phyloP scores from a whole-genome alignment of 2,797 vertebrate species.

The Anomalospiza imberbis region DNA sequence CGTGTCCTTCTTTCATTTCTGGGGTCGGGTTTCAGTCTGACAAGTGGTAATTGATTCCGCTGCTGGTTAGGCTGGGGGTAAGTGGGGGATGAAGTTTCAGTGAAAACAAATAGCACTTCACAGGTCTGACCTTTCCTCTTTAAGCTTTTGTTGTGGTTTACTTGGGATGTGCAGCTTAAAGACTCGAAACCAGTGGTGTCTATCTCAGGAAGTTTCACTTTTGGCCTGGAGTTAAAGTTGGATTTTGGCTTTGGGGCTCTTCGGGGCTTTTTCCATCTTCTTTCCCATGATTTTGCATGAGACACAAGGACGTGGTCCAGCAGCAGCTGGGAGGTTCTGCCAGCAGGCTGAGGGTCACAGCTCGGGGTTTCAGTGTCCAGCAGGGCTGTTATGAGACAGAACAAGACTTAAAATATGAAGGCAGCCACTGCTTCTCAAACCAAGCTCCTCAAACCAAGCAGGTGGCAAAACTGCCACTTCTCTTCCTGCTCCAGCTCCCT shows the following conservation, averaged over 20 bases:
- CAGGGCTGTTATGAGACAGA: not conserved
- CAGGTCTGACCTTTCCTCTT: constrained; percentile 79
- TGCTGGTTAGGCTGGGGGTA: constrained; percentile 89
- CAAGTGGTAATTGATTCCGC: constrained; percentile 98
- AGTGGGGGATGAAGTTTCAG: constrained; percentile 96
- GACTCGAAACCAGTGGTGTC: constrained; percentile 44
- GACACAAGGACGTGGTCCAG: not conserved
- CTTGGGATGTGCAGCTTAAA: constrained; percentile 61
- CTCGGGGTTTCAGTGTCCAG: not conserved
- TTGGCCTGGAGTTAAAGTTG: not conserved
- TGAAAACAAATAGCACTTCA: constrained; percentile 98
- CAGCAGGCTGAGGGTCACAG: not conserved
- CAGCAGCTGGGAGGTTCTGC: not conserved
- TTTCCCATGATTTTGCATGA: not conserved
- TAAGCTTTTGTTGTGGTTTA: constrained; percentile 79
- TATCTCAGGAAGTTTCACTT: constrained; percentile 30
- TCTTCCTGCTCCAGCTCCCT: not conserved
- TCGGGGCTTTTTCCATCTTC: not conserved
- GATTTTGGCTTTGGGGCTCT: not conserved
- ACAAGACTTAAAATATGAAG: not conserved
- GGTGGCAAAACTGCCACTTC: not conserved
- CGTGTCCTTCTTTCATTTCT: constrained; percentile 89
- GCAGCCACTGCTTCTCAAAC: not conserved
- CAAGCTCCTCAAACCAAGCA: no score
- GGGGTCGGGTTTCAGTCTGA: constrained; percentile 90